Conservation (phyloP, 2,888 invertebrate genomes). For the Acrobeloides nanus region DNA sequence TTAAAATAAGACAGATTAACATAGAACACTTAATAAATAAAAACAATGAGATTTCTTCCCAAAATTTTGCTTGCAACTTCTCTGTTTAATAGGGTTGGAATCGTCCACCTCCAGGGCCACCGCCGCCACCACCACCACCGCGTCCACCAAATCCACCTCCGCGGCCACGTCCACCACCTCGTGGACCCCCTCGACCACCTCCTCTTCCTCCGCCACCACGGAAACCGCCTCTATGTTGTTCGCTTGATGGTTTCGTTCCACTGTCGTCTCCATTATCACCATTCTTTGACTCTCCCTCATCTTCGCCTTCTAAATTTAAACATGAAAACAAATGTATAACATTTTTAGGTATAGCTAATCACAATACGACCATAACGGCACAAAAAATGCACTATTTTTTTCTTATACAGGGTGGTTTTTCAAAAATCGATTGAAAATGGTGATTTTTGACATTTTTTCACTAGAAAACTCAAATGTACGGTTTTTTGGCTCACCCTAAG, state of each 20-base stretch:
- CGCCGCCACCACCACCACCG: conserved; percentile 17
- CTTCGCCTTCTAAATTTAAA: conserved; percentile 9
- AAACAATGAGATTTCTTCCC: too few species aligned
- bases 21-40: too few species aligned
- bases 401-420: not conserved
- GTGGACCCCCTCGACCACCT: conserved; percentile 20
- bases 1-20: too few species aligned
- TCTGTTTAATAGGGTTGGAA: conserved; percentile 10
- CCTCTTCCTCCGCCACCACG: conserved; percentile 19
- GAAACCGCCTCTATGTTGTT: conserved; percentile 9
- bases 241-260: conserved; percentile 3
- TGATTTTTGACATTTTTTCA: too few species aligned
- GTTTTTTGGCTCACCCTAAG: too few species aligned
- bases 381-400: conserved; percentile 1
- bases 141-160: conserved; percentile 15
- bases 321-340: too few species aligned
- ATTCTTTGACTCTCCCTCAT: conserved; percentile 8
- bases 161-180: conserved; percentile 21
- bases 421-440: too few species aligned
- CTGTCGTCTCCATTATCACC: conserved; percentile 9
- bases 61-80: too few species aligned
- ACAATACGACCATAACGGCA: not conserved
- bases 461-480: too few species aligned
- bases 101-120: conserved; percentile 8
- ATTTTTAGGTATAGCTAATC: too few species aligned